Percentiles rank a stretch among this genome's conserved stretches.
Evolutionary conservation across 1,140 invertebrate genomes (phyloP).

Genomic region (Cydia splendana): DNA sequence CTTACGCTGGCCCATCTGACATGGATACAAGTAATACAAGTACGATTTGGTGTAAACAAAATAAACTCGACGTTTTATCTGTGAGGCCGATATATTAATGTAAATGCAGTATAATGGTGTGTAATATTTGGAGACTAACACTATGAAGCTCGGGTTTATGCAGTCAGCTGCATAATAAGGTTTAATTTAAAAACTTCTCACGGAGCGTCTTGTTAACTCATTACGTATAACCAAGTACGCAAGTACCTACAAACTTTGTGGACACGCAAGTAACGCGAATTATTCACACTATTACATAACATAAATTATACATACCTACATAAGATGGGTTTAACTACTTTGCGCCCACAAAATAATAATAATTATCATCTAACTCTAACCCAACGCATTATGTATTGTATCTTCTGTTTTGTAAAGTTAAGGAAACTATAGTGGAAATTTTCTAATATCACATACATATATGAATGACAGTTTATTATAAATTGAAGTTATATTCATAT

Average conservation of each 20-base stretch:
- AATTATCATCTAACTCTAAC: too few relatives aligned
- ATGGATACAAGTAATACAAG: slow-evolving; percentile 13
- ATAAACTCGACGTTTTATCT: slow-evolving; percentile 50
- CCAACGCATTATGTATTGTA: too few relatives aligned
- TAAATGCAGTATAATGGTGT: slow-evolving; percentile 17
- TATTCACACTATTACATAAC: background rate
- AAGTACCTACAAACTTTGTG: background rate
- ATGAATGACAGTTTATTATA: too few relatives aligned
- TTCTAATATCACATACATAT: too few relatives aligned
- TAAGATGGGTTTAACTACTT: too few relatives aligned
- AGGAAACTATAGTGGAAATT: too few relatives aligned
- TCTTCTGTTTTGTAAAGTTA: too few relatives aligned
- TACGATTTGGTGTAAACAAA: slow-evolving; percentile 48
- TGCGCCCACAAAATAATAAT: too few relatives aligned
- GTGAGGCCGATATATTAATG: background rate
- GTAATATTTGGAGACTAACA: slow-evolving; percentile 16
- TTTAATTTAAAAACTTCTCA: slow-evolving; percentile 5
- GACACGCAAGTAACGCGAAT: background rate
- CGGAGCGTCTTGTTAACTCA: background rate
- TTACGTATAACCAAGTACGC: background rate
- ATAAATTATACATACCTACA: too few relatives aligned
- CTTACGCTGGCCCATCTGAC: slow-evolving; percentile 33
- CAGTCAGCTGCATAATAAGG: slow-evolving; percentile 26
- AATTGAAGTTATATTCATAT: too few relatives aligned
- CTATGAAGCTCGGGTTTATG: slow-evolving; percentile 20